phyloP scores from a whole-genome alignment of 2,113 vertebrate species.

The Oenanthe oenanthe region DNA sequence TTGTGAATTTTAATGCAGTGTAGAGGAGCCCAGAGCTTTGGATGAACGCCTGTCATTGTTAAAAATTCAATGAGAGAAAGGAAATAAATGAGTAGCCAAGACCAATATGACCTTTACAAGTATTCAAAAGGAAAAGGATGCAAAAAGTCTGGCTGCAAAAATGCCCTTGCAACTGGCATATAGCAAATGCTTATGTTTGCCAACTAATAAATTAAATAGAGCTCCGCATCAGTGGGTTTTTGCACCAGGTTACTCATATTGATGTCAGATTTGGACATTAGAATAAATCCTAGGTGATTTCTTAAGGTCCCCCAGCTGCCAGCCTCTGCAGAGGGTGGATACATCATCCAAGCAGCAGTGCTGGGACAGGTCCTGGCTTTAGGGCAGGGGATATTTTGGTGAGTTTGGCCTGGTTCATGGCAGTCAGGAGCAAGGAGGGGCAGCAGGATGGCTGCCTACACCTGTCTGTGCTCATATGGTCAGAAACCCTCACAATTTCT shows the following conservation, averaged over 20 bases:
- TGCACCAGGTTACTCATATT: not conserved
- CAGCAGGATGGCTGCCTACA: not conserved
- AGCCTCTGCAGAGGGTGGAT: not conserved
- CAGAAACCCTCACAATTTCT: not conserved
- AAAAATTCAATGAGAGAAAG: slow-evolving; percentile 53
- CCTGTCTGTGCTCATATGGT: accelerated
- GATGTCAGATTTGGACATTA: not conserved
- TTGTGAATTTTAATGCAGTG: slow-evolving; percentile 54
- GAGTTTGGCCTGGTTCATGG: not conserved
- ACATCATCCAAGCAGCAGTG: not conserved
- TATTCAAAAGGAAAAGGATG: slow-evolving; percentile 1
- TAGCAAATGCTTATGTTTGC: not conserved
- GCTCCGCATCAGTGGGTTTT: not conserved
- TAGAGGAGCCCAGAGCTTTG: slow-evolving; percentile 34
- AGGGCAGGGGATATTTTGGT: not conserved
- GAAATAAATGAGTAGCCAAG: slow-evolving; percentile 54
- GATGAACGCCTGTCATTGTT: slow-evolving; percentile 43
- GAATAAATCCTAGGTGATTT: not conserved
- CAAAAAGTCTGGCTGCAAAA: slow-evolving; percentile 1
- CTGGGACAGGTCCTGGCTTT: not conserved
- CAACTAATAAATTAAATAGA: not conserved
- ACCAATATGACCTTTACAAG: slow-evolving; percentile 50
- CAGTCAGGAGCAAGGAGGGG: not conserved
- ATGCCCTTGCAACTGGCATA: not conserved
- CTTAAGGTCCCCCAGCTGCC: not conserved